Evolutionary conservation across 1,140 invertebrate species (phyloP), one percentile per base, ranked within the genome.

Genomic region (Subanguina moxae): DNA sequence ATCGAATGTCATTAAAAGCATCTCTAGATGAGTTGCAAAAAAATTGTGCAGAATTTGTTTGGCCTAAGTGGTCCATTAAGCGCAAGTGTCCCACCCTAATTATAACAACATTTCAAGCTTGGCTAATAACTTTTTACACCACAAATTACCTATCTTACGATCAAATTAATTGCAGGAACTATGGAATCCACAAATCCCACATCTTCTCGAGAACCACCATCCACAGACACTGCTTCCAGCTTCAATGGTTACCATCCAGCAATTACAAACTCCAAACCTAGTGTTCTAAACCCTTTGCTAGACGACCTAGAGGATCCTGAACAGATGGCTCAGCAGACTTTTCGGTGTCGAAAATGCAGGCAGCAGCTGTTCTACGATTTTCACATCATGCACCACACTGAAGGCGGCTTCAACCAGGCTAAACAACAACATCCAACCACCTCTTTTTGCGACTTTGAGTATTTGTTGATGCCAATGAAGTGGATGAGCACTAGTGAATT

Each of bases 401-500:
- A 64, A 38, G 68, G 25, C 8, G 28, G 65, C 15, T 8, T 58
- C 68, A n/a, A 56, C 43, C 1, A 65, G 30, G 28, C n/a, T 61
- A 21, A 25, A 52, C 48, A 52, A 25, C 48, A 1, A 52, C 17
- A 21, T 52, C 8, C 48, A 15, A 11, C 32, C 11, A 11, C 3
- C 32, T 38, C 32, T 38, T 38, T 38, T 21, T 73, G 72, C 57
- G 38, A 21, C n/a, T 77, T 74, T 45, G 74, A 67, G 5, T 77
- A 77, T 48, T 68, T 78, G 17, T 63, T 80, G 19, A 67, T 77
- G 15, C 76, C 76, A 30, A 78, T 78, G 78, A 71, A 78, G 27
- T 78, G 76, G 76, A 78, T 78, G 76, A 43, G 62, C 19, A 30
- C 70, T 23, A 59, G 52, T 27, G 67, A 70, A 48, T 77, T 67